Percentiles rank a stretch among this genome's conserved stretches.
Evolutionary conservation across 1,140 invertebrate species (phyloP).

Genomic region (Marisa cornuarietis): DNA sequence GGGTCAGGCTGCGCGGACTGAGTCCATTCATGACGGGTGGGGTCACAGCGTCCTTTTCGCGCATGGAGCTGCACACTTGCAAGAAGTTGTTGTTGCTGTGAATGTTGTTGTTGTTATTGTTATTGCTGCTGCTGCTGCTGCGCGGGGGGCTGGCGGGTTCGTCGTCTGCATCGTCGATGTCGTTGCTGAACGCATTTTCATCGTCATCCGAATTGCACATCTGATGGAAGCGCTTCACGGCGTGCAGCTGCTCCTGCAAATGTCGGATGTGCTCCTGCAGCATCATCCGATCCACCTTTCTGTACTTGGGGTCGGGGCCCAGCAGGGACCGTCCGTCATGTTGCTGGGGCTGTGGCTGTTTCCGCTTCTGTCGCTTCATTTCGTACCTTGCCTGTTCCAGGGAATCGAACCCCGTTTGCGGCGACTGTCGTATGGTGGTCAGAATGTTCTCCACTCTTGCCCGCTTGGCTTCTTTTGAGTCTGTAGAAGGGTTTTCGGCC

Average conservation of each 20-base stretch:
- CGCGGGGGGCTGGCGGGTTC: not conserved
- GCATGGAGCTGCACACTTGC: no score
- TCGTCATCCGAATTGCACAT: slow-evolving; percentile 76
- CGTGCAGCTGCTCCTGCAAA: slow-evolving; percentile 87
- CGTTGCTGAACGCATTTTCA: slow-evolving; percentile 5
- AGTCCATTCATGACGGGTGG: not conserved
- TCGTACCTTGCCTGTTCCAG: slow-evolving; percentile 39
- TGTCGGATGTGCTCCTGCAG: slow-evolving; percentile 84
- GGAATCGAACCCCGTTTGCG: slow-evolving; percentile 66
- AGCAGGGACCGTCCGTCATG: slow-evolving; percentile 72
- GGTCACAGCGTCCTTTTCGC: slow-evolving; percentile 13
- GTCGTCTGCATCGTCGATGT: slow-evolving; percentile 28
- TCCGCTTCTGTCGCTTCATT: slow-evolving; percentile 92
- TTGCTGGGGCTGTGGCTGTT: slow-evolving; percentile 95
- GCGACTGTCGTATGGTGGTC: slow-evolving; percentile 87
- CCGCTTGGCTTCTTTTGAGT: slow-evolving; percentile 79
- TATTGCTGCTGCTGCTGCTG: not conserved
- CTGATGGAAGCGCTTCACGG: slow-evolving; percentile 90
- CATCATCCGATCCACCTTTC: slow-evolving; percentile 73
- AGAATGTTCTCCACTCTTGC: slow-evolving; percentile 94
- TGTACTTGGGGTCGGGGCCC: slow-evolving; percentile 67
- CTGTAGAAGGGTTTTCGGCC: slow-evolving; percentile 42
- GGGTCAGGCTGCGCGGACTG: slow-evolving; percentile 7
- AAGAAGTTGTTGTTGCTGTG: slow-evolving; percentile 2
- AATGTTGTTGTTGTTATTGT: not conserved